Percentiles rank a stretch among this genome's conserved stretches.
Evolutionary conservation across 2,888 invertebrate genomes (phyloP).

Genomic region (Artemia sp.): DNA sequence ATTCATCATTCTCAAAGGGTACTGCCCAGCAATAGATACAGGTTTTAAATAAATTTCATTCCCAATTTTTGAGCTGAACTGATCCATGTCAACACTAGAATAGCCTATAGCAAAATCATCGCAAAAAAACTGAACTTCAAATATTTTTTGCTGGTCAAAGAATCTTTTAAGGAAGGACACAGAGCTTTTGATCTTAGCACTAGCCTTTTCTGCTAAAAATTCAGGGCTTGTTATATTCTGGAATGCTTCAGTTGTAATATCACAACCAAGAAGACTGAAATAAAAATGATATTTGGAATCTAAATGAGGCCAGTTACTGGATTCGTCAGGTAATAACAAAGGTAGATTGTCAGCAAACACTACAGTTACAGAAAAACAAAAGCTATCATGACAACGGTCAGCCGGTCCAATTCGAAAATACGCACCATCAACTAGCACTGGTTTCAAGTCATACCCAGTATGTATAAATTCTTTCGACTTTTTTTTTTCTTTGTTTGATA

Average conservation of each 20-base stretch:
- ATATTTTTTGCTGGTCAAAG: not conserved
- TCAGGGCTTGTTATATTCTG: not conserved
- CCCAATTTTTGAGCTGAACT: not conserved
- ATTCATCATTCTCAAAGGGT: not conserved
- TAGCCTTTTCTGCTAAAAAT: conserved; percentile 7
- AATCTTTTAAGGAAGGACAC: not conserved
- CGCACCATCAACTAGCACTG: not conserved
- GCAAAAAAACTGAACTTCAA: conserved; percentile 2
- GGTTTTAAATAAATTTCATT: conserved; percentile 4
- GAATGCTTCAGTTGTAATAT: not conserved
- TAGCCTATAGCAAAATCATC: conserved; percentile 1
- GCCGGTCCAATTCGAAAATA: not conserved
- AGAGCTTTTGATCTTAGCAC: conserved; percentile 1
- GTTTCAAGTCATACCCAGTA: not conserved
- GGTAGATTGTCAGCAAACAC: conserved; percentile 5
- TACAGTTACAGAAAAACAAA: conserved; percentile 7
- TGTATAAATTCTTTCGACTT: too few species aligned
- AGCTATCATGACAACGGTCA: not conserved
- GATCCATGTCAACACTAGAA: not conserved
- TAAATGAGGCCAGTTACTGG: conserved; percentile 5
- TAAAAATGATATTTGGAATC: conserved; percentile 4
- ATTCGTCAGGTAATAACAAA: not conserved
- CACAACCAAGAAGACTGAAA: conserved; percentile 1
- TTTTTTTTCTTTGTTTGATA: not conserved
- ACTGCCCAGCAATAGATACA: conserved; percentile 11